These are phyloP conservation scores for Salarias fasciatus DNA, from an alignment of 2,797 vertebrate species.

Conservation along the genomic window DNA sequence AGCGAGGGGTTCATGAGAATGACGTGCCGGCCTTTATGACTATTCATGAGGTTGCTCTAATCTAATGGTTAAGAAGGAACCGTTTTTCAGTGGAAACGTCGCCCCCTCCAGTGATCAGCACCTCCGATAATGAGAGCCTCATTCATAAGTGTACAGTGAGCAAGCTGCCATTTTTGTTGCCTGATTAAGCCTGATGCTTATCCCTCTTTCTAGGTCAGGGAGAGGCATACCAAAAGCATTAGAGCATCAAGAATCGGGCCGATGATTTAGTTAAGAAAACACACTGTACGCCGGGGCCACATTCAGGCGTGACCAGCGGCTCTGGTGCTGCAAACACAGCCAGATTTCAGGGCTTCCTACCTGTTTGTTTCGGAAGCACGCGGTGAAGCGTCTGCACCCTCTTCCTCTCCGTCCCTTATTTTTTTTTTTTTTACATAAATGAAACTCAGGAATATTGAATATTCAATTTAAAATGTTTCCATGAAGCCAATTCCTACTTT, in stretches of 20 bases:
- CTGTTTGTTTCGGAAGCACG: not conserved
- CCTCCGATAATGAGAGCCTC: conserved; percentile 45
- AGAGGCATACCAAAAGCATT: conserved; percentile 36
- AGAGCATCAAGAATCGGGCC: conserved; percentile 42
- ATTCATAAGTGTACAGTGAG: conserved; percentile 47
- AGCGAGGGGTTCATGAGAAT: conserved; percentile 50
- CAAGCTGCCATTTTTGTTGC: conserved; percentile 50
- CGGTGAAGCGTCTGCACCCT: no score
- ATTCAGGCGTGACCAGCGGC: conserved; percentile 2
- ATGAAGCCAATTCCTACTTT: no score
- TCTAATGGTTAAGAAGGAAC: conserved; percentile 20
- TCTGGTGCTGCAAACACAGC: not conserved
- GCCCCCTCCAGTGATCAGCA: conserved; percentile 10
- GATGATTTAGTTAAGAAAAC: conserved; percentile 30
- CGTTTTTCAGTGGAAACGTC: not conserved
- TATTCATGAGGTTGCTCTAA: conserved; percentile 68
- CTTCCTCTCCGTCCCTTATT: no score
- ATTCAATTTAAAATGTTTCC: no score
- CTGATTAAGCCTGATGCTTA: conserved; percentile 56
- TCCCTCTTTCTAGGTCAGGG: conserved; percentile 70
- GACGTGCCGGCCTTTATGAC: conserved; percentile 63
- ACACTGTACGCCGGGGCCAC: not conserved
- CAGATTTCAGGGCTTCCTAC: not conserved
- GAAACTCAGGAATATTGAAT: no score
- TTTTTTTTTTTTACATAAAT: no score